A percentile compares a stretch with the other conserved stretches of the same genome.
phyloP scores from a whole-genome alignment of 2,888 invertebrate genomes.

The Agrochola macilenta region DNA sequence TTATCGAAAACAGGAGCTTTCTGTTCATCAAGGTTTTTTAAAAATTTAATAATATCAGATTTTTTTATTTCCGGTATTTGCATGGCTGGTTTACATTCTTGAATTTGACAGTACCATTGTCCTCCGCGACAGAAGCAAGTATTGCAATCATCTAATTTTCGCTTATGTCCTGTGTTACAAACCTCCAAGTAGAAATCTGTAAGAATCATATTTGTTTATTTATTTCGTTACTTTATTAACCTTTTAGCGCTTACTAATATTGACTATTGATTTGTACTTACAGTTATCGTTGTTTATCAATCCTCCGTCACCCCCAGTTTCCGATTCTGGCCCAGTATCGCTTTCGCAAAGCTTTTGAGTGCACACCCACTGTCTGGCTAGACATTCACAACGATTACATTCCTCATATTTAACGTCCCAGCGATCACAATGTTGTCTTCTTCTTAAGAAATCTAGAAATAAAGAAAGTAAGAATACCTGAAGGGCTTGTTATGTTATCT shows the following conservation, averaged over 20 bases:
- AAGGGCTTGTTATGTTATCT: too few relatives aligned
- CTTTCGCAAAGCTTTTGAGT: not conserved
- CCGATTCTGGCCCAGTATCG: rapidly evolving
- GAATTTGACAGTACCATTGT: conserved; percentile 14
- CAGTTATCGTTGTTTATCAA: not conserved
- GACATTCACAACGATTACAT: conserved; percentile 28
- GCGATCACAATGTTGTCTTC: not conserved
- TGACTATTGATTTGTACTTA: not conserved
- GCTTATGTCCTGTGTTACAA: not conserved
- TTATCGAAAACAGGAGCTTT: not conserved
- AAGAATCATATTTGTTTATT: conserved; percentile 1
- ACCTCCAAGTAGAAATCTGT: not conserved
- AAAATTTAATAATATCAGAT: not conserved
- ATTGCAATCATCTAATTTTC: conserved; percentile 13
- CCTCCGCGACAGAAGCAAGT: not conserved
- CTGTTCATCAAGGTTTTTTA: not conserved
- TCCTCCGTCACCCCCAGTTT: rapidly evolving
- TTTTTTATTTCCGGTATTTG: not conserved
- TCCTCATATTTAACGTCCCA: conserved; percentile 1
- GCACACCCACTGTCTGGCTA: not conserved
- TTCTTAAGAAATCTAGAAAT: conserved; percentile 9
- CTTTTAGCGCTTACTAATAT: not conserved
- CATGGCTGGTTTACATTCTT: not conserved
- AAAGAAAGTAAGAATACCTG: not conserved
- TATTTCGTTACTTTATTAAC: not conserved